Evolutionary conservation across 2,113 vertebrate genomes (phyloP).

Genomic region (Tursiops truncatus): DNA sequence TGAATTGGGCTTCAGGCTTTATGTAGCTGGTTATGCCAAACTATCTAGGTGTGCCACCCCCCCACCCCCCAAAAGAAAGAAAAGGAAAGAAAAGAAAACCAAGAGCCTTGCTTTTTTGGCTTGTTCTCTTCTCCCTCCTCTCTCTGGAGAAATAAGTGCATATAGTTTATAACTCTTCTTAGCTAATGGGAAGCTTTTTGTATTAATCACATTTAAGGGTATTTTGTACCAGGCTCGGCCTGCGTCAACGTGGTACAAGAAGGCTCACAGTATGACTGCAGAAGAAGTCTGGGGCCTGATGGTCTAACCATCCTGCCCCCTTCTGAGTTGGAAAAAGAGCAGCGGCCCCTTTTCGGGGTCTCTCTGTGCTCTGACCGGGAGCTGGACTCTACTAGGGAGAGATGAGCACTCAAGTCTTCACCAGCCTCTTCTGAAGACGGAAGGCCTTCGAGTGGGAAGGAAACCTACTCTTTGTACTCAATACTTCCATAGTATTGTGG

Average conservation of each 20-base stretch:
- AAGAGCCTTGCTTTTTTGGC: neutral
- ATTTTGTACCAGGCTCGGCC: neutral
- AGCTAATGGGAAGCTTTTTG: neutral
- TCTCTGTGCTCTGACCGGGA: neutral
- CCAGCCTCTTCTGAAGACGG: neutral
- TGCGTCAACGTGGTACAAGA: neutral
- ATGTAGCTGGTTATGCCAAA: constrained; percentile 45
- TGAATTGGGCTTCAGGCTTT: constrained; percentile 75
- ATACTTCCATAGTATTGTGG: neutral
- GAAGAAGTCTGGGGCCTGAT: neutral
- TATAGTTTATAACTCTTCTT: neutral
- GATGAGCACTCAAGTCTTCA: neutral
- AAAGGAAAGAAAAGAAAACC: neutral
- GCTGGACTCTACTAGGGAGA: neutral
- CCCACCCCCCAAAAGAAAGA: fast-evolving
- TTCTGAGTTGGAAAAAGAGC: neutral
- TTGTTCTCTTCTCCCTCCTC: neutral
- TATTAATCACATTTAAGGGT: neutral
- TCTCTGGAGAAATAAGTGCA: neutral
- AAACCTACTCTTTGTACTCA: neutral
- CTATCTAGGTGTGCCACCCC: neutral
- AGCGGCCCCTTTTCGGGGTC: neutral
- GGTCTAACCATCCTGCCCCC: neutral
- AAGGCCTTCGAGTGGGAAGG: neutral
- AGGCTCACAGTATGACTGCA: fast-evolving